Percentiles rank a stretch among this genome's conserved stretches.
These are phyloP conservation scores for Diadumene lineata DNA, from an alignment of 92 coral and sea anemone species.

Conservation along the genomic window DNA sequence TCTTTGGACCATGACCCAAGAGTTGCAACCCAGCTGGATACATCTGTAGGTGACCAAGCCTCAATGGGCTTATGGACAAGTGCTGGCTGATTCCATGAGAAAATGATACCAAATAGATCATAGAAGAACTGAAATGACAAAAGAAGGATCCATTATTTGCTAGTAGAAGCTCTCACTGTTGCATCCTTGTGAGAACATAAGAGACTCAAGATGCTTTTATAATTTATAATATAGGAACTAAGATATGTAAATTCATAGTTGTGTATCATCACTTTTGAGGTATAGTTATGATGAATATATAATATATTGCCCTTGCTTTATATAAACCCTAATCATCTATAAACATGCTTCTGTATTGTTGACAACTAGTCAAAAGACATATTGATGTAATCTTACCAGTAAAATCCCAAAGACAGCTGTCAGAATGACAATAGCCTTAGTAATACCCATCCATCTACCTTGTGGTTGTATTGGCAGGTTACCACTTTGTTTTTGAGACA, in stretches of 20 bases:
- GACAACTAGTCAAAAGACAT: too few species aligned
- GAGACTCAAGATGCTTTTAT: too few species aligned
- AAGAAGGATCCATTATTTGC: too few species aligned
- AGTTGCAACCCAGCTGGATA: slow-evolving; percentile 70
- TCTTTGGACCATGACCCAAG: slow-evolving; percentile 75
- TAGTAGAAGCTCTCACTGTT: too few species aligned
- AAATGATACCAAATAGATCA: slow-evolving; percentile 55
- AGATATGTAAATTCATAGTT: too few species aligned
- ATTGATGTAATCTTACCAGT: slow-evolving; percentile 40
- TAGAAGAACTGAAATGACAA: slow-evolving; percentile 52
- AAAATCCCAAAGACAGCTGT: slow-evolving; percentile 55
- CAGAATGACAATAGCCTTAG: slow-evolving; percentile 43
- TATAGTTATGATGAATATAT: too few species aligned
- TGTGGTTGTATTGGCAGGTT: slow-evolving; percentile 34
- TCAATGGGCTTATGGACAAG: slow-evolving; percentile 66
- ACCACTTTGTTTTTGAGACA: slow-evolving; percentile 17
- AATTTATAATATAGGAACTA: too few species aligned
- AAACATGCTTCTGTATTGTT: too few species aligned
- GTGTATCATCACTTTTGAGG: too few species aligned
- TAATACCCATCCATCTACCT: slow-evolving; percentile 12
- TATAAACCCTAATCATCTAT: too few species aligned
- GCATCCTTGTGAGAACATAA: too few species aligned
- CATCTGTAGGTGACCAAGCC: slow-evolving; percentile 69
- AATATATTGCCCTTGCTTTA: too few species aligned
- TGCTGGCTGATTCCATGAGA: slow-evolving; percentile 44